Evolutionary conservation across 1,140 invertebrate genomes (phyloP), one percentile per base, ranked within the genome.

Genomic region (Drosophila bifasciata): DNA sequence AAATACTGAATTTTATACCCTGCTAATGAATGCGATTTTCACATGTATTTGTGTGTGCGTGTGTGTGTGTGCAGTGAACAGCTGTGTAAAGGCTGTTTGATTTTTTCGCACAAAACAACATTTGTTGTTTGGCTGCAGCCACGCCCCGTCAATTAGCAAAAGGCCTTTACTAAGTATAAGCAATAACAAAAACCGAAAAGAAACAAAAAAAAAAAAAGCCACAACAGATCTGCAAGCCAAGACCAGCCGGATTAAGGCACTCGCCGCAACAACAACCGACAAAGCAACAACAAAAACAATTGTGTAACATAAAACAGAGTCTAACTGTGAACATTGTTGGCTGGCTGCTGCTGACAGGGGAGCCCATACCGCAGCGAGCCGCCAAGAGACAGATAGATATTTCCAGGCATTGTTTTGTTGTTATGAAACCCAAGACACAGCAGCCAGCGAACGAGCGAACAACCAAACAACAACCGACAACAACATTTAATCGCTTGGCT

Each of bases 341-440:
- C 17, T n/a, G n/a, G n/a, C n/a, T n/a, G n/a, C n/a, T 9, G 25
- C 23, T 19, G 16, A 16, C 15, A 60, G 32, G n/a, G 15, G 15
- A 13, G 28, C 11, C 15, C 25, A 11, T 25, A n/a, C 21, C 11
- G 9, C 7, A 9, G 15, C 28, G 25, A 67, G 13, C 32, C 11
- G 11, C 4, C 32, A 46, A 72, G 69, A 72, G 69, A 72, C 68
- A 80, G 77, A 86, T 74, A 84, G 81, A 51, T 69, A 88, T 81
- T 86, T 86, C 73, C 83, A 81, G 73, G 83, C 83, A 88, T 85
- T 85, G 81, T 85, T 73, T 70, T 79, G 77, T 86, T 81, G 77
- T 81, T 85, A 85, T 86, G 80, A 84, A 84, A 84, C 80, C 73
- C 61, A 79, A 84, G 80, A 60, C 78, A 60, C 78, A 59, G n/a